These are phyloP conservation scores for Campopleginae sp. DNA, from an alignment of 2,888 invertebrate genomes.

Conservation along the genomic window DNA sequence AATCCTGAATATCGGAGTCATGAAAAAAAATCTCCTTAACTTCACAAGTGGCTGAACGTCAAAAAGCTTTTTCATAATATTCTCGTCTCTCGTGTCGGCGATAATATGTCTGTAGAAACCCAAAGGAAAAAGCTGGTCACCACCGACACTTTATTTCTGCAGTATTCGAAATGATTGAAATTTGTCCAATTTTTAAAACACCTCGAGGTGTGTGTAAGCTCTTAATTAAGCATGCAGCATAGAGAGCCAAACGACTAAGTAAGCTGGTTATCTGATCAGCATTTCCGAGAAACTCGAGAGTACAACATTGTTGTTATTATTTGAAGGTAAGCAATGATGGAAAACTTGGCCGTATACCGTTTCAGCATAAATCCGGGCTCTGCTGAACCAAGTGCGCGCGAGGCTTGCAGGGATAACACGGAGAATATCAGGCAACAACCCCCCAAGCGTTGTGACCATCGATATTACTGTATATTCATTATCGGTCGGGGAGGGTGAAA, in stretches of 20 bases:
- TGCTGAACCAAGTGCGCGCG: slow-evolving; percentile 53
- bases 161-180: too few species aligned
- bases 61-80: too few species aligned
- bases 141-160: too few species aligned
- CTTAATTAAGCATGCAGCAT: slow-evolving; percentile 46
- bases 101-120: too few species aligned
- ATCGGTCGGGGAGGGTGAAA: slow-evolving; percentile 3
- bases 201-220: neutral
- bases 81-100: too few species aligned
- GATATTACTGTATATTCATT: slow-evolving; percentile 1
- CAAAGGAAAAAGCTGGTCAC: too few species aligned
- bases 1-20: too few species aligned
- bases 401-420: slow-evolving; percentile 51
- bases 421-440: slow-evolving; percentile 33
- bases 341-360: slow-evolving; percentile 71
- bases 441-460: neutral
- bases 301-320: slow-evolving; percentile 52
- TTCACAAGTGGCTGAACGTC: too few species aligned
- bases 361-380: slow-evolving; percentile 69
- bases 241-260: slow-evolving; percentile 62
- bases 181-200: neutral
- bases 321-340: slow-evolving; percentile 36
- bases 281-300: slow-evolving; percentile 11
- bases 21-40: too few species aligned
- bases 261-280: slow-evolving; percentile 70